Evolutionary conservation across 2,888 invertebrate species (phyloP), one percentile per base, ranked within the genome.

Genomic region (Mythimna pallens): DNA sequence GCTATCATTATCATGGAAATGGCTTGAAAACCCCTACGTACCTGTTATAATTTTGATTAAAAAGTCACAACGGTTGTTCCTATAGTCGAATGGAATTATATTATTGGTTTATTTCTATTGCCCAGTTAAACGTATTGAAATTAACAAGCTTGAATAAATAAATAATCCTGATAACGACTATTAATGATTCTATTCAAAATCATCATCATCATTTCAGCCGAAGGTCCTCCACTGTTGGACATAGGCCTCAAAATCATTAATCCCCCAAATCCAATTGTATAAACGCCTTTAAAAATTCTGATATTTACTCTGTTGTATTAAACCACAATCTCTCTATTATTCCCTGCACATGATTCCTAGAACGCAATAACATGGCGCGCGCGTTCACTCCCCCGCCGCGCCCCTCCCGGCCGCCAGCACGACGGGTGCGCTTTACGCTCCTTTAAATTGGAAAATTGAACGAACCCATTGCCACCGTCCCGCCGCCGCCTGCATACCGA

Each of bases 381-480:
- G 61, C 59, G 40, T 63, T 52, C 65, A 8, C 52, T 55, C 68
- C 62, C 20, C 52, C 54, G 36, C 43, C 14, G 43, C 17, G 14
- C 17, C 12, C 47, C 47, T 5, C 47, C 14, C 43, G 5, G 14
- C 4, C 43, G 14, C 43, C 17, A 30, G 64, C 71, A 47, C 71
- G 66, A 22, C 82, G 68, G 74, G 70, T 78, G 78, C 70, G 55
- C 76, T 85, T 80, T 78, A 85, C 84, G 86, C 82, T 82, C 64
- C 80, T 85, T 84, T 85, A 85, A 84, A 84, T 85, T 84, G 85
- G 84, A 85, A 85, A 85, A 85, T 85, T 84, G 86, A 83, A 80
- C 74, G 80, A 78, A 82, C 59, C 78, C 70, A 78, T 80, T 81
- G 69, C 63, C 81, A 70, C 73, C 67, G 65, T 25, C 47, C 58